Percentiles rank a stretch among this genome's conserved stretches.
Conservation (phyloP, 2,797 vertebrate species). For the Neosilurus hyrtlii region DNA sequence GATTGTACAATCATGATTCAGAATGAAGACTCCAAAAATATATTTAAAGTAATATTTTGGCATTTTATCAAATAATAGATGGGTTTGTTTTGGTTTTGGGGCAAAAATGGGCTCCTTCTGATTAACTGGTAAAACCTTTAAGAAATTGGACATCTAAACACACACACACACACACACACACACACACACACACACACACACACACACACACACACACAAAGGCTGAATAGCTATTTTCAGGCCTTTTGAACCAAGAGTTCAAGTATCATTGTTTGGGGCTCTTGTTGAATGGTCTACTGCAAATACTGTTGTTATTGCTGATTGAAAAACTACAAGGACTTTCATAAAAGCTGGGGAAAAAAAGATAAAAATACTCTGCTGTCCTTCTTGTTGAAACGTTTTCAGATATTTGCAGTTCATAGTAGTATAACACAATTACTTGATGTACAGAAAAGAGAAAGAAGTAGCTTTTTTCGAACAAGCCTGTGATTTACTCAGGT, state of each 20-base stretch:
- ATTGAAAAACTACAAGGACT: slow-evolving; percentile 76
- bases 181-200: slow-evolving; percentile 23
- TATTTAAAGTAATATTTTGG: slow-evolving; percentile 69
- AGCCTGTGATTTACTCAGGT: slow-evolving; percentile 60
- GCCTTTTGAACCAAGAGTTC: slow-evolving; percentile 72
- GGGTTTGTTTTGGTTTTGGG: slow-evolving; percentile 45
- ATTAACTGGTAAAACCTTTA: slow-evolving; percentile 62
- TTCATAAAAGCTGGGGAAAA: slow-evolving; percentile 64
- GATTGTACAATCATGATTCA: slow-evolving; percentile 66
- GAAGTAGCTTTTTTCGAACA: slow-evolving; percentile 55
- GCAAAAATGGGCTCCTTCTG: slow-evolving; percentile 63
- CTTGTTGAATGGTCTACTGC: slow-evolving; percentile 64
- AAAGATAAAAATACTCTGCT: slow-evolving; percentile 66
- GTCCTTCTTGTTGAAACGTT: slow-evolving; percentile 68
- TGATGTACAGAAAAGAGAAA: slow-evolving; percentile 49
- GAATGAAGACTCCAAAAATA: slow-evolving; percentile 62
- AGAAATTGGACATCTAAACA: slow-evolving; percentile 52
- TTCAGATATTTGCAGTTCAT: slow-evolving; percentile 58
- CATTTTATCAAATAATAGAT: slow-evolving; percentile 63
- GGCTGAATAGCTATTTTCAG: slow-evolving; percentile 56
- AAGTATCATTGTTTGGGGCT: slow-evolving; percentile 71
- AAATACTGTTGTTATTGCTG: slow-evolving; percentile 73
- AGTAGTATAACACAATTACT: slow-evolving; percentile 61
- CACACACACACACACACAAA: slow-evolving; percentile 43
- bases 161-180: slow-evolving; percentile 52